Conservation (phyloP, 2,113 vertebrate species). For the Sinocyclocheilus rhinocerous region DNA sequence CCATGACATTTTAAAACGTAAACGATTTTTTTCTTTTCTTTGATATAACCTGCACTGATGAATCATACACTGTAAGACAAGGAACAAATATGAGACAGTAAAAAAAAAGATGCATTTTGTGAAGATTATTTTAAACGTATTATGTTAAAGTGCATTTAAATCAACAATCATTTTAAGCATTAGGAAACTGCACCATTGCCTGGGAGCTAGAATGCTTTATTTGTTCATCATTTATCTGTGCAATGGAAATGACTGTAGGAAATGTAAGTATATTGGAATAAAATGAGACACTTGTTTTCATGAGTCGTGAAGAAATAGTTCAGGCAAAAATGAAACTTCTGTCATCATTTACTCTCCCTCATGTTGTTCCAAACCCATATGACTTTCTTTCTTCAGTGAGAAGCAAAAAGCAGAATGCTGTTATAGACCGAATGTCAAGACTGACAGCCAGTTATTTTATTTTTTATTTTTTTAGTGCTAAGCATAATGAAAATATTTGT, state of each 20-base stretch:
- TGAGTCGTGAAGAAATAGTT: neutral
- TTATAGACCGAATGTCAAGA: neutral
- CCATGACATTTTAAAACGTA: neutral
- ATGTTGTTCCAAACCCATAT: neutral
- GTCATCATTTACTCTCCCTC: neutral
- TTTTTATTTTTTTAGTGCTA: neutral
- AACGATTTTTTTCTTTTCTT: too few relatives aligned
- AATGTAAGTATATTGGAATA: constrained; percentile 3
- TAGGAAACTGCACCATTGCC: neutral
- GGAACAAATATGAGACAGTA: neutral
- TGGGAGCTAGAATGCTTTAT: neutral
- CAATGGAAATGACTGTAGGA: neutral
- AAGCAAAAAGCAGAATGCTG: neutral
- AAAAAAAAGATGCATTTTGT: neutral
- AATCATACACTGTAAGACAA: neutral
- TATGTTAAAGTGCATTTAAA: neutral
- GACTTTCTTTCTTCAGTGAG: neutral
- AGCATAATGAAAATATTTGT: neutral
- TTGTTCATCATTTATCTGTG: neutral
- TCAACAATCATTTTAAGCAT: neutral
- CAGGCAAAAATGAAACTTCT: neutral
- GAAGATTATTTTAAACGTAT: neutral
- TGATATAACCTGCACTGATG: neutral
- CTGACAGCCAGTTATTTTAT: neutral
- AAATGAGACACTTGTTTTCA: neutral